Conservation (phyloP, 2,888 invertebrate genomes). For the Melinaea marsaeus region DNA sequence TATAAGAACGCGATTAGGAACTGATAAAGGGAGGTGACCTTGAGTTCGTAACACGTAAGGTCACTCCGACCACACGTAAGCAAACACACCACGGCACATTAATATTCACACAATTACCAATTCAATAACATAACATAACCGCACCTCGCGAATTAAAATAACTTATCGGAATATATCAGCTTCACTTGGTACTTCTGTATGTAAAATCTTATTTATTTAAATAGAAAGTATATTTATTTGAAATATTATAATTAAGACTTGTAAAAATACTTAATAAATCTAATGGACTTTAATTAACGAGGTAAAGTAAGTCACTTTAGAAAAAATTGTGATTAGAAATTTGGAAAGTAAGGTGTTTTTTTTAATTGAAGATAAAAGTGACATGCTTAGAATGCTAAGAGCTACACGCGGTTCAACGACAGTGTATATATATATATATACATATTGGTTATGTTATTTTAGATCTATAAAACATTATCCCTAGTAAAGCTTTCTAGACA, state of each 20-base stretch:
- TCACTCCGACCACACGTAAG: constrained; percentile 13
- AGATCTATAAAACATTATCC: constrained; percentile 1
- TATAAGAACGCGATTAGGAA: not conserved
- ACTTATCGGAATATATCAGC: constrained; percentile 13
- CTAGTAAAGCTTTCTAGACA: not conserved
- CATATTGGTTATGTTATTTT: not conserved
- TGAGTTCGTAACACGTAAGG: constrained; percentile 17
- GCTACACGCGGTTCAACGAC: not conserved
- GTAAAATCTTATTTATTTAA: too few species aligned
- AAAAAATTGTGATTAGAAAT: not conserved
- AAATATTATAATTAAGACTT: too few species aligned
- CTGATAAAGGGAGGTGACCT: constrained; percentile 19
- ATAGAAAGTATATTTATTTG: too few species aligned
- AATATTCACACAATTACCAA: constrained; percentile 27
- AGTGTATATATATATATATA: not conserved
- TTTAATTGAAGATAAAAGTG: not conserved
- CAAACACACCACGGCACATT: constrained; percentile 9
- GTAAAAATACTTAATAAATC: too few species aligned
- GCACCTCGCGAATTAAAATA: constrained; percentile 27
- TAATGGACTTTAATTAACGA: too few species aligned
- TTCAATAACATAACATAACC: constrained; percentile 23
- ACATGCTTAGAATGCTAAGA: not conserved
- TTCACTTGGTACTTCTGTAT: not conserved
- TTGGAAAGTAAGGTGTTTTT: not conserved
- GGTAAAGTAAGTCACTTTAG: too few species aligned